Conservation (phyloP, 2,797 vertebrate genomes). For the Perodicticus potto region DNA sequence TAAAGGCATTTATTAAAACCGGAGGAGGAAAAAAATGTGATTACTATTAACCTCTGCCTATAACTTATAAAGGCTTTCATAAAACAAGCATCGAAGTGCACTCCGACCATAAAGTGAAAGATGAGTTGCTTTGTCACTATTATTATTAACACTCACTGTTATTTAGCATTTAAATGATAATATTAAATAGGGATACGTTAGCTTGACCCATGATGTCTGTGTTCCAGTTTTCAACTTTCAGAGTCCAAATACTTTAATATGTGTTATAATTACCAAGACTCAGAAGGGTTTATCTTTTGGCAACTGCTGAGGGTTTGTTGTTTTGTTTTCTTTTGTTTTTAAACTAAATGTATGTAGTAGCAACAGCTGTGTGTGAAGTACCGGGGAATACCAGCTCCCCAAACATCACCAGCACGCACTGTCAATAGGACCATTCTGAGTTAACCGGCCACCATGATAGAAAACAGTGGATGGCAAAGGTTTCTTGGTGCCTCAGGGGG, state of each 20-base stretch:
- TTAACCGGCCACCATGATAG: not conserved
- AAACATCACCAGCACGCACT: not conserved
- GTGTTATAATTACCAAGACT: not conserved
- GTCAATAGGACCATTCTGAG: not conserved
- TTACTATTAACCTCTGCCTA: constrained; percentile 69
- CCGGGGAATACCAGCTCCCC: not conserved
- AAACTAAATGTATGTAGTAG: not conserved
- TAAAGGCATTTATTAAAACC: constrained; percentile 82
- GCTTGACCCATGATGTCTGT: not conserved
- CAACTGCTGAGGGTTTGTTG: not conserved
- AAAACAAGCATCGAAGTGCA: constrained; percentile 54
- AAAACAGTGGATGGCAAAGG: not conserved
- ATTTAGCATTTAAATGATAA: constrained; percentile 25
- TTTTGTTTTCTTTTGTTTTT: not conserved
- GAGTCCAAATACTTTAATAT: not conserved
- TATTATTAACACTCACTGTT: not conserved
- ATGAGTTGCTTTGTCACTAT: not conserved
- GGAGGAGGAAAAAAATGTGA: constrained; percentile 62
- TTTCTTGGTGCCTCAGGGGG: not conserved
- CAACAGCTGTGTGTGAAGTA: not conserved
- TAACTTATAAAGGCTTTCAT: constrained; percentile 63
- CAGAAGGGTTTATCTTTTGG: not conserved
- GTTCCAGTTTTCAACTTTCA: constrained; percentile 26
- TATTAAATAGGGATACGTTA: constrained; percentile 9
- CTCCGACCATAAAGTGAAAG: constrained; percentile 49